These are phyloP conservation scores for Andrena haemorrhoa DNA, from an alignment of 2,888 invertebrate species.

Conservation along the genomic window DNA sequence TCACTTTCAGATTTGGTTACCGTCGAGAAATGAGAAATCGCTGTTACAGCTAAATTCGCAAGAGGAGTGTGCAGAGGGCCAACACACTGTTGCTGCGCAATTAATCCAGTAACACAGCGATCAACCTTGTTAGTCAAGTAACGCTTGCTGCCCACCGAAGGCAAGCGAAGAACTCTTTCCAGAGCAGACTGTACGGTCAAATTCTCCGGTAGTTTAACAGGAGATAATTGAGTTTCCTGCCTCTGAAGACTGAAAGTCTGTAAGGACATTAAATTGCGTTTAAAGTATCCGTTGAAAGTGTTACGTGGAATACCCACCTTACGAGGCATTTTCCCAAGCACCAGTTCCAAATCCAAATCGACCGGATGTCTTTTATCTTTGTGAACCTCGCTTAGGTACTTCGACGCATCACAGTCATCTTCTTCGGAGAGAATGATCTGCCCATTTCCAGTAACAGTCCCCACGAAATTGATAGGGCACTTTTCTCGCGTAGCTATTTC, in stretches of 20 bases:
- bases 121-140: conserved; percentile 98
- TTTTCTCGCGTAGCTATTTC: conserved; percentile 94
- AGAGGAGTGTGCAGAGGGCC: conserved; percentile 98
- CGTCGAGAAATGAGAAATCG: conserved; percentile 93
- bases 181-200: conserved; percentile 89
- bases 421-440: conserved; percentile 90
- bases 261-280: conserved; percentile 13
- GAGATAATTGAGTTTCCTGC: conserved; percentile 85
- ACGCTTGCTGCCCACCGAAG: conserved; percentile 97
- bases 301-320: conserved; percentile 86
- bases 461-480: conserved; percentile 97
- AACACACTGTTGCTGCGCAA: conserved; percentile 99
- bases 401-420: conserved; percentile 85
- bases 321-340: conserved; percentile 94
- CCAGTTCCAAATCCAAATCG: conserved; percentile 94
- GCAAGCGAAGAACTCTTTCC: conserved; percentile 92
- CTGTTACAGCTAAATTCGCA: conserved; percentile 96
- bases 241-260: conserved; percentile 88
- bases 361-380: conserved; percentile 89
- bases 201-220: conserved; percentile 86
- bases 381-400: conserved; percentile 81
- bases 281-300: not conserved
- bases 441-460: conserved; percentile 95
- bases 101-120: conserved; percentile 96
- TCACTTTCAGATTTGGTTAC: conserved; percentile 82